phyloP scores from a whole-genome alignment of 2,797 vertebrate species.

The Carcharodon carcharias region DNA sequence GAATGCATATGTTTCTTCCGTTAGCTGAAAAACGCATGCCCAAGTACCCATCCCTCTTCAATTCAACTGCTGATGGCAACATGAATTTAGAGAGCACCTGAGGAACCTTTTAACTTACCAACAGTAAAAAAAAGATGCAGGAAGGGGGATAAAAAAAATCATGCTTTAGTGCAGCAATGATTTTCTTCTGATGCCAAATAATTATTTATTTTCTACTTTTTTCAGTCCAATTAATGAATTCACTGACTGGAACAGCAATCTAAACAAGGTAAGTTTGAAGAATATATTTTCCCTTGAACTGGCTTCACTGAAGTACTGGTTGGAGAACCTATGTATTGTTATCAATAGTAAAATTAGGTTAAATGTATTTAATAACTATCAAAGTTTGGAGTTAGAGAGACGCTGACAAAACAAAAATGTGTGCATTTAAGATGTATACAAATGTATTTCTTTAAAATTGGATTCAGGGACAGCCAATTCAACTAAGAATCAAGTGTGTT shows the following conservation, averaged over 20 bases:
- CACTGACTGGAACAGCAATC: not conserved
- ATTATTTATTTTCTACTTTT: not conserved
- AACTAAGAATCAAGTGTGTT: not conserved
- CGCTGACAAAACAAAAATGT: not conserved
- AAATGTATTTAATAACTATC: not conserved
- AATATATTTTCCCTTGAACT: not conserved
- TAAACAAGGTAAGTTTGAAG: not conserved
- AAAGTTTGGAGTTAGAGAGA: not conserved
- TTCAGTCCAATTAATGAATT: slow-evolving; percentile 13
- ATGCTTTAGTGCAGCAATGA: not conserved
- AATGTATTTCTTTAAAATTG: not conserved
- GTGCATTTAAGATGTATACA: not conserved
- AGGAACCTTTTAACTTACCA: not conserved
- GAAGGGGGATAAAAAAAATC: not conserved
- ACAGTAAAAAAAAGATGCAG: not conserved
- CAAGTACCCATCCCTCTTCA: not conserved
- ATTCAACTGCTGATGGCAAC: not conserved
- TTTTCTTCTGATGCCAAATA: not conserved
- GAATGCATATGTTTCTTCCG: not conserved
- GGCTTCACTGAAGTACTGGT: not conserved
- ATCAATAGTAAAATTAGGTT: not conserved
- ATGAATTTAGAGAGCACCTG: not conserved
- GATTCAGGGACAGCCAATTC: not conserved
- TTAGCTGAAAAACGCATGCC: not conserved
- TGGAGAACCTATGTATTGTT: not conserved